Percentiles rank a stretch among this genome's conserved stretches.
phyloP scores from a whole-genome alignment of 2,113 vertebrate genomes.

The Callocephalon fimbriatum region DNA sequence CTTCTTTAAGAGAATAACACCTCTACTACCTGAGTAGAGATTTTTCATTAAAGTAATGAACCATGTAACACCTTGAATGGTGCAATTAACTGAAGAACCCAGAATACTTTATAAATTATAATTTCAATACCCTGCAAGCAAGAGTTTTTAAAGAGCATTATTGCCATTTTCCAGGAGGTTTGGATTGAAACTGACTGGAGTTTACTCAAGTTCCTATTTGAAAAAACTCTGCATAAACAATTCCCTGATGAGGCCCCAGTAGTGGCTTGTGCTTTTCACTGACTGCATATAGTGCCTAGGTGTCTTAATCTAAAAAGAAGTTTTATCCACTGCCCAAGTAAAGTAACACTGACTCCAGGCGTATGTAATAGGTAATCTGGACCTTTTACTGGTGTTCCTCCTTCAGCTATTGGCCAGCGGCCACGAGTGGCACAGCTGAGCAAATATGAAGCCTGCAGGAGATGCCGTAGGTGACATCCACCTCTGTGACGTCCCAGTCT shows the following conservation, averaged over 20 bases:
- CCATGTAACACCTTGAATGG: neutral
- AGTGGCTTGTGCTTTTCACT: neutral
- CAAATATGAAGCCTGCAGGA: neutral
- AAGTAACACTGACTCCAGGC: neutral
- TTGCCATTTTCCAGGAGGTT: neutral
- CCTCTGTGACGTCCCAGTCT: neutral
- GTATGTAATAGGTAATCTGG: neutral
- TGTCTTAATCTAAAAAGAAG: neutral
- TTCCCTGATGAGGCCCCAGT: neutral
- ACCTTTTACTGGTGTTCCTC: neutral
- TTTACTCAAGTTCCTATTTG: neutral
- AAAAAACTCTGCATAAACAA: neutral
- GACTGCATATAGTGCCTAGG: neutral
- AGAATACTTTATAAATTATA: neutral
- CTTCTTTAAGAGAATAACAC: neutral
- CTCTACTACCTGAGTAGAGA: neutral
- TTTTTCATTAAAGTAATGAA: conserved; percentile 45
- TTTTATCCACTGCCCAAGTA: neutral
- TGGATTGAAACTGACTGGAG: neutral
- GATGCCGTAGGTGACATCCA: neutral
- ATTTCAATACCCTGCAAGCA: neutral
- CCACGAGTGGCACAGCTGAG: neutral
- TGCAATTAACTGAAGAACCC: conserved; percentile 11
- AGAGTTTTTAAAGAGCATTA: neutral
- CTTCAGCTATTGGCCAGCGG: neutral